Evolutionary conservation across 2,888 invertebrate species (phyloP), one percentile per base, ranked within the genome.

Genomic region (Lepetodrilus schrolli): DNA sequence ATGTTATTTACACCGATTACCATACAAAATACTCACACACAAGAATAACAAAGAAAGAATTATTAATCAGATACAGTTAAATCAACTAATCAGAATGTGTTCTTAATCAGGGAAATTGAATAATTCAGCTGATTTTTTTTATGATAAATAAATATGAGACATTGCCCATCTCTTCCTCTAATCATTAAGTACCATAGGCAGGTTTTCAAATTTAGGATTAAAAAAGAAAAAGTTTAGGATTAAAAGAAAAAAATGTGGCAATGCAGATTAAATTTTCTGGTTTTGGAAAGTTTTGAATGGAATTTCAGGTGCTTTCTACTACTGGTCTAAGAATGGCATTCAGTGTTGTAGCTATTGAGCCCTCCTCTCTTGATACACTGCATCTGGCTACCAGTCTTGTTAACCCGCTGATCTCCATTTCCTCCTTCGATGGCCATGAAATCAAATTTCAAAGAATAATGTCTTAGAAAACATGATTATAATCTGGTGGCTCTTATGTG

Each of bases 391-490:
- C 17, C 13, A 17, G 8, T 26, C 58, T 58, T 30, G 58, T 58
- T 58, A 58, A 58, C 58, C 58, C 17, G 17, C 17, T 30, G n/a
- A 58, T 34, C 58, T 58, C 58, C 30, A 58, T 58, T 58, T 58
- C 58, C 58, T 34, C 30, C 58, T 30, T 58, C 58, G 58, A 34
- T 58, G 58, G 58, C 58, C 58, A 58, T 58, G 58, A 58, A 58
- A 58, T 58, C 58, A 58, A 58, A 58, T 58, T 58, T 58, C 58
- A 58, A 58, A 58, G 58, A 58, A 58, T 58, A 58, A 58, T 58
- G 58, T 58, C 58, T 58, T 58, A 34, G 58, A 58, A 58, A 58
- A 30, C 58, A 58, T 8, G 58, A 34, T 58, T 58, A 58, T 30
- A 58, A 58, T 58, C 34, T 58, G 34, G 58, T 30, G 13, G 58